These are phyloP conservation scores for Dorcus parallelipipedus DNA, from an alignment of 2,888 invertebrate genomes.

Conservation along the genomic window DNA sequence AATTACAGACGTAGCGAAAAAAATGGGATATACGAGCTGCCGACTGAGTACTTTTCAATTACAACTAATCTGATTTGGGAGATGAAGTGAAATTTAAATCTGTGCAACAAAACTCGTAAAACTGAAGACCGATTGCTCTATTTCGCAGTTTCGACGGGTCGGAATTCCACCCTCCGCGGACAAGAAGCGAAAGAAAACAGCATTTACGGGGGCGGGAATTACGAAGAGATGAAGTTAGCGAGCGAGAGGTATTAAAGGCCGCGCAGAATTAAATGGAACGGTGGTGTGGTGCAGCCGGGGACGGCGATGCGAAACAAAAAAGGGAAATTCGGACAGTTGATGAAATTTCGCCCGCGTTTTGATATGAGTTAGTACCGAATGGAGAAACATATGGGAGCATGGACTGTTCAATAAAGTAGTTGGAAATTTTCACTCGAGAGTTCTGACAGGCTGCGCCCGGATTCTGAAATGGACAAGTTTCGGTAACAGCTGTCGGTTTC, in stretches of 20 bases:
- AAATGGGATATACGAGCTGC: not conserved
- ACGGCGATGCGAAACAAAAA: not conserved
- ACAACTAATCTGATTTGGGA: conserved; percentile 15
- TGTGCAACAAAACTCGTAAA: conserved; percentile 16
- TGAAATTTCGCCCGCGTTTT: conserved; percentile 13
- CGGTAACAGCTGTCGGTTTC: conserved; percentile 33
- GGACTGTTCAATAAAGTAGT: conserved; percentile 34
- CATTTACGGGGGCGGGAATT: conserved; percentile 12
- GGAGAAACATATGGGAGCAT: conserved; percentile 32
- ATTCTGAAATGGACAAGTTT: conserved; percentile 31
- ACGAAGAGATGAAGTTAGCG: conserved; percentile 13
- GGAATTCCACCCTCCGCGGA: conserved; percentile 20
- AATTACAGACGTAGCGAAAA: too few species aligned
- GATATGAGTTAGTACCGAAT: conserved; percentile 23
- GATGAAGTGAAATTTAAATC: conserved; percentile 26
- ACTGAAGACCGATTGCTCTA: conserved; percentile 30
- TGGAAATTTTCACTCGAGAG: conserved; percentile 19
- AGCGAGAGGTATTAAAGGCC: not conserved
- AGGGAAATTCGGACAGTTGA: not conserved
- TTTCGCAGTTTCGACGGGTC: conserved; percentile 11
- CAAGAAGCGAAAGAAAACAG: conserved; percentile 7
- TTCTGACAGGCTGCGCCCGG: conserved; percentile 26
- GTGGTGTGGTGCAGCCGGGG: not conserved
- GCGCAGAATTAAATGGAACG: not conserved
- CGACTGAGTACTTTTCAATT: conserved; percentile 1